These are phyloP conservation scores for Camelus dromedarius DNA, from an alignment of 2,113 vertebrate species.

Conservation along the genomic window DNA sequence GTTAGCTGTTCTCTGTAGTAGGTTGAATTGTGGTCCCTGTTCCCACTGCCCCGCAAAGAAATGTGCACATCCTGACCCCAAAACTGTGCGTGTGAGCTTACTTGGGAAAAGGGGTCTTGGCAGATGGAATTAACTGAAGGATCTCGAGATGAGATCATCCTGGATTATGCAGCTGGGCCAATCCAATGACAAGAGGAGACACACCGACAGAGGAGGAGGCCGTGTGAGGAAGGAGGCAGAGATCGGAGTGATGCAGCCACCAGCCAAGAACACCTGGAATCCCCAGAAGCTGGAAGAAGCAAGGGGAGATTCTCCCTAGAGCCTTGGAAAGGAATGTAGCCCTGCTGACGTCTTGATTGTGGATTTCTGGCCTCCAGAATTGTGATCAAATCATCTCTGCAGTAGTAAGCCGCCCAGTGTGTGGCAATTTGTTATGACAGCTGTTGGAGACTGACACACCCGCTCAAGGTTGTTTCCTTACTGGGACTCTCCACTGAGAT, in stretches of 20 bases:
- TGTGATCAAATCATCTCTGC: background rate
- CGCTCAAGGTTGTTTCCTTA: background rate
- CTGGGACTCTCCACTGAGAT: background rate
- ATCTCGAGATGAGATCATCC: background rate
- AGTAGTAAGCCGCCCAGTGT: background rate
- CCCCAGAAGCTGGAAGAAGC: background rate
- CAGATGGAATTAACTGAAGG: background rate
- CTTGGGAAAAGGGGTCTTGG: background rate
- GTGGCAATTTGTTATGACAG: background rate
- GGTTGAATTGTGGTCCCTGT: background rate
- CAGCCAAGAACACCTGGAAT: background rate
- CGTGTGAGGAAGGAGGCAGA: background rate
- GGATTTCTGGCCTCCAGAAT: background rate
- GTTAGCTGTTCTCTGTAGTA: background rate
- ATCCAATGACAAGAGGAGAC: background rate
- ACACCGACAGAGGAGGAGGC: background rate
- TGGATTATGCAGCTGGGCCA: background rate
- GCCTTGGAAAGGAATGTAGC: background rate
- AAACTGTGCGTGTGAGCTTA: background rate
- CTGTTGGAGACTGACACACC: accelerated
- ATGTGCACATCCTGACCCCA: background rate
- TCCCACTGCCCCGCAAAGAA: background rate
- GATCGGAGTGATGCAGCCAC: background rate
- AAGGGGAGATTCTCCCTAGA: background rate
- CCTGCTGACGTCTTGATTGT: background rate